Evolutionary conservation across 2,113 vertebrate genomes (phyloP), one percentile per base, ranked within the genome.

Genomic region (Ranitomeya variabilis): DNA sequence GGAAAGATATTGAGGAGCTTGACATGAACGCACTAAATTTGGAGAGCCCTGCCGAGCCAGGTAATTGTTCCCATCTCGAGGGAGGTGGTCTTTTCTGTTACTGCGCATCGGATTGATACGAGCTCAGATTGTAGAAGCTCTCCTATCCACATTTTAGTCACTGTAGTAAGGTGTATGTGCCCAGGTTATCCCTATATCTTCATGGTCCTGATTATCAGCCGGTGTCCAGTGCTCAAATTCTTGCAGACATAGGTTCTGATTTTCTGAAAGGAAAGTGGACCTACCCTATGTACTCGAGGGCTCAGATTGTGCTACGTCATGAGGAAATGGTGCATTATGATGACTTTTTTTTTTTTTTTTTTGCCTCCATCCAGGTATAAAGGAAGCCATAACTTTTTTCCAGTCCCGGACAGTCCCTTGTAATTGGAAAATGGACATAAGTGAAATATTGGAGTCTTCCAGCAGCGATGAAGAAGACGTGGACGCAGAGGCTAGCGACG

Each of bases 401-500:
- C 93, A 90, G 92, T 93, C 90, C 77, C 94, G 90, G 90, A 89
- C 92, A 21, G 93, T 99, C 90, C 98, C 98, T 78, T 95, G 95
- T 14, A 93, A 92, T 80, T 99, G 98, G 98, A 99, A 98, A 93
- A 98, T 98, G 96, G 98, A 99, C 91, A 96, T 99, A 92, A 99
- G 95, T 92, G 98, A 99, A 92, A 99, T 99, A 89, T 92, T 99
- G 71, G 98, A 99, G 91, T 98, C 98, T 0, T 99, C 98, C 55
- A 98, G 98, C 91, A 99, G 98, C 31, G 98, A 97, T 89, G 96
- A 97, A 64, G 96, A 98, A 37, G 98, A 96, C 0, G 96, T 94
- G 21, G 95, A 95, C 10, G 92, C 95, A 66, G 95, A 95, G 62
- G 96, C 23, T 51, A 94, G 93, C n/a, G 95, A 96, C 80, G 95